phyloP scores from a whole-genome alignment of 2,888 invertebrate genomes.

The Siphlonurus alternatus region DNA sequence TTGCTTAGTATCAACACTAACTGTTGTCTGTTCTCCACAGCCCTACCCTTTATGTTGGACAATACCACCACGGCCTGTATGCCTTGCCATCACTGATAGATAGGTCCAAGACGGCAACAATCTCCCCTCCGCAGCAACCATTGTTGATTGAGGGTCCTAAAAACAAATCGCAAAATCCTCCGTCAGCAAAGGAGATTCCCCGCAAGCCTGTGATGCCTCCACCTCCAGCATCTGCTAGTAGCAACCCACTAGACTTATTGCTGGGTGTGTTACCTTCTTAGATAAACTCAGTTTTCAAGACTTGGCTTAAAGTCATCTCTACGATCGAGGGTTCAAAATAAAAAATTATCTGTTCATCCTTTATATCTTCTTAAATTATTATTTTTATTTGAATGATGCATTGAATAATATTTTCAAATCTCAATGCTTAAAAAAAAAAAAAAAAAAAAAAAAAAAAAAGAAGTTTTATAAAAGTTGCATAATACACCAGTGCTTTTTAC shows the following conservation, averaged over 20 bases:
- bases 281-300: no score
- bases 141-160: slow-evolving; percentile 57
- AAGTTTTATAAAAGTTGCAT: no score
- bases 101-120: slow-evolving; percentile 63
- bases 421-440: no score
- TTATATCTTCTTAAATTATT: no score
- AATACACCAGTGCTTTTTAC: no score
- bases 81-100: slow-evolving; percentile 87
- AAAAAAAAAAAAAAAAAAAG: no score
- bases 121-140: slow-evolving; percentile 52
- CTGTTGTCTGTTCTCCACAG: slow-evolving; percentile 32
- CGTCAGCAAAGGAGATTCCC: slow-evolving; percentile 10
- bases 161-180: slow-evolving; percentile 12
- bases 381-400: no score
- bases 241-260: slow-evolving; percentile 11
- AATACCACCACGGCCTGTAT: slow-evolving; percentile 71
- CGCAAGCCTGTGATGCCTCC: not conserved
- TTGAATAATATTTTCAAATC: no score
- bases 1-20: slow-evolving; percentile 27
- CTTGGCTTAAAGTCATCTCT: no score
- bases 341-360: no score
- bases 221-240: slow-evolving; percentile 8
- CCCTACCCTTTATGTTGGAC: slow-evolving; percentile 84
- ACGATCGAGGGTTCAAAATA: no score
- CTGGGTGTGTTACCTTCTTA: slow-evolving; percentile 11